Evolutionary conservation across 2,888 invertebrate species (phyloP).

Genomic region (Seira ritae): DNA sequence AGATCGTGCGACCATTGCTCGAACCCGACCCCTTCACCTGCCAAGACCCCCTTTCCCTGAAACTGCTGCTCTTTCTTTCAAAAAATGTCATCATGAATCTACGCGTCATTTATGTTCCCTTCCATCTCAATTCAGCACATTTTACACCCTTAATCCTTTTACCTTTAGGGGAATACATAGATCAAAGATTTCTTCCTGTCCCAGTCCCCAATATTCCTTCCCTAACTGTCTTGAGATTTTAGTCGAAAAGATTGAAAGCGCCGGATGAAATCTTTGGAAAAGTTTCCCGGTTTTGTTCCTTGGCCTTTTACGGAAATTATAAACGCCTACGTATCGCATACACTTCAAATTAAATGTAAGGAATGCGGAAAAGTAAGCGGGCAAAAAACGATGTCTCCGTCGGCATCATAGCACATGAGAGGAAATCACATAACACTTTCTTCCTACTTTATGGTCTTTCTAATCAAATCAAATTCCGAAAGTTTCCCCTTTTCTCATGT

Average conservation of each 20-base stretch:
- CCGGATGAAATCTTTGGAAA: not conserved
- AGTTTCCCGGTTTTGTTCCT: not conserved
- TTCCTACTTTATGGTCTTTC: not conserved
- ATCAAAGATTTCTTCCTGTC: not conserved
- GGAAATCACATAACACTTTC: constrained; percentile 10
- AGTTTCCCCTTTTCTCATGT: not conserved
- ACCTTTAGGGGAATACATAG: not conserved
- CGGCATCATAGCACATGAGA: not conserved
- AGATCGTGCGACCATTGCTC: constrained; percentile 46
- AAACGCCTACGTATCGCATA: not conserved
- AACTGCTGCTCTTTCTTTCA: not conserved
- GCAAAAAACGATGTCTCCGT: not conserved
- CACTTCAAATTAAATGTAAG: too few species aligned
- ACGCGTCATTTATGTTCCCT: too few species aligned
- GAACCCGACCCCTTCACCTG: not conserved
- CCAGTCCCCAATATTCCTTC: too few species aligned
- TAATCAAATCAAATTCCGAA: constrained; percentile 6
- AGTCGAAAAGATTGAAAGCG: not conserved
- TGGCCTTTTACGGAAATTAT: constrained; percentile 6
- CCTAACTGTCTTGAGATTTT: too few species aligned
- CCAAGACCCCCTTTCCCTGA: not conserved
- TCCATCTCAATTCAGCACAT: too few species aligned
- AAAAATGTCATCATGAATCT: not conserved
- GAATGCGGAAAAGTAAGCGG: too few species aligned
- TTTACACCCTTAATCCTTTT: not conserved